These are phyloP conservation scores for Mesoligia furuncula DNA, from an alignment of 2,888 invertebrate genomes.

Conservation along the genomic window DNA sequence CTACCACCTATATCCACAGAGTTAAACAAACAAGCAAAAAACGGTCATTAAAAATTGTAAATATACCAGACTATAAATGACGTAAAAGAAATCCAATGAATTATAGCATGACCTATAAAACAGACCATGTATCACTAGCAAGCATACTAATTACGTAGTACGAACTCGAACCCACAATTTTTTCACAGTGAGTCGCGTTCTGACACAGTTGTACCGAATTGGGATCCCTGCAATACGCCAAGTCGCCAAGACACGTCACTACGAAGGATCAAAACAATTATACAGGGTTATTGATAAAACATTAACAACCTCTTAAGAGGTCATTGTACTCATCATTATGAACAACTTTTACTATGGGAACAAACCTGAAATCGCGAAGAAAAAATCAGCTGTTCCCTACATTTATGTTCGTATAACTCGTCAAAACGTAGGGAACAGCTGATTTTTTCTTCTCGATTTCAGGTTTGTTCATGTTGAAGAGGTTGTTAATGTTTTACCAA, in stretches of 20 bases:
- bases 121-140: background rate
- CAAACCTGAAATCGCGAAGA: no score
- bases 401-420: no score
- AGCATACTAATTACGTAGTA: background rate
- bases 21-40: background rate
- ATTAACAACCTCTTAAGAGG: no score
- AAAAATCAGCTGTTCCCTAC: no score
- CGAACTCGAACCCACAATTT: background rate
- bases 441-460: no score
- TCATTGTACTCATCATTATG: no score
- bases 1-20: no score
- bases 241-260: background rate
- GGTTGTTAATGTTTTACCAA: no score
- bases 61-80: background rate
- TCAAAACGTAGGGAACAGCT: no score
- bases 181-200: constrained; percentile 8
- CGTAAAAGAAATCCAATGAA: background rate
- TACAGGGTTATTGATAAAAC: no score
- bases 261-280: constrained; percentile 8
- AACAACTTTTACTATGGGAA: no score
- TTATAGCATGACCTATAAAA: background rate
- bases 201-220: constrained; percentile 14
- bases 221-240: background rate
- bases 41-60: background rate
- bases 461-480: no score